phyloP scores from a whole-genome alignment of 1,140 invertebrate species.

The Aphelinus certus region DNA sequence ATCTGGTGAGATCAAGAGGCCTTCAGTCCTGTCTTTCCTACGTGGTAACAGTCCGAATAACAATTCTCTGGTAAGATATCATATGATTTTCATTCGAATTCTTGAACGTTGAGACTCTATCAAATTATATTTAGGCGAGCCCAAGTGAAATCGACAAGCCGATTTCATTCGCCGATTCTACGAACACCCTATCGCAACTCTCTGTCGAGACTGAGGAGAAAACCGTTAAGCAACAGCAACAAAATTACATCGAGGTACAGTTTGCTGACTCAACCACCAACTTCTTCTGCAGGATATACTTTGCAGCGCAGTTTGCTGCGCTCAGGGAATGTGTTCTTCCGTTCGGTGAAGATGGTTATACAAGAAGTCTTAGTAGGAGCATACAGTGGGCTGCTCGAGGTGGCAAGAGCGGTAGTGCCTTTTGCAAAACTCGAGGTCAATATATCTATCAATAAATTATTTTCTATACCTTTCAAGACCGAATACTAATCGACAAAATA shows the following conservation, averaged over 20 bases:
- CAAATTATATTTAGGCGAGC: constrained; percentile 43
- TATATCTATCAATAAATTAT: neutral
- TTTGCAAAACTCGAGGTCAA: constrained; percentile 91
- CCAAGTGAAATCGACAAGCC: constrained; percentile 57
- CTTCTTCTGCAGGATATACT: constrained; percentile 87
- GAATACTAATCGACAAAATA: neutral
- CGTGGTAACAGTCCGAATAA: constrained; percentile 60
- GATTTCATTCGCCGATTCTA: constrained; percentile 20
- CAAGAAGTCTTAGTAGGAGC: constrained; percentile 88
- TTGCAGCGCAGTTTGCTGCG: constrained; percentile 85
- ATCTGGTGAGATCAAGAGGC: constrained; percentile 61
- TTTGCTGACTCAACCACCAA: constrained; percentile 78
- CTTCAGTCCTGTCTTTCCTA: constrained; percentile 65
- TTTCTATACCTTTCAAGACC: constrained; percentile 13
- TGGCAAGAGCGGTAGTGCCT: constrained; percentile 95
- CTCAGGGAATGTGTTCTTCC: constrained; percentile 77
- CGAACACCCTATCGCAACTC: neutral
- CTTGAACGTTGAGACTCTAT: no score
- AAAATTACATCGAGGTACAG: constrained; percentile 79
- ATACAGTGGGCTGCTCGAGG: constrained; percentile 93
- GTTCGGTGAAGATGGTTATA: constrained; percentile 78
- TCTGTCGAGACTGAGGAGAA: constrained; percentile 53
- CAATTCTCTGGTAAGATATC: constrained; percentile 15
- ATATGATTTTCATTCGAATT: neutral
- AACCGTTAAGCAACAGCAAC: constrained; percentile 57